Evolutionary conservation across 2,113 vertebrate genomes (phyloP).

Genomic region (Pachyramphus minor): DNA sequence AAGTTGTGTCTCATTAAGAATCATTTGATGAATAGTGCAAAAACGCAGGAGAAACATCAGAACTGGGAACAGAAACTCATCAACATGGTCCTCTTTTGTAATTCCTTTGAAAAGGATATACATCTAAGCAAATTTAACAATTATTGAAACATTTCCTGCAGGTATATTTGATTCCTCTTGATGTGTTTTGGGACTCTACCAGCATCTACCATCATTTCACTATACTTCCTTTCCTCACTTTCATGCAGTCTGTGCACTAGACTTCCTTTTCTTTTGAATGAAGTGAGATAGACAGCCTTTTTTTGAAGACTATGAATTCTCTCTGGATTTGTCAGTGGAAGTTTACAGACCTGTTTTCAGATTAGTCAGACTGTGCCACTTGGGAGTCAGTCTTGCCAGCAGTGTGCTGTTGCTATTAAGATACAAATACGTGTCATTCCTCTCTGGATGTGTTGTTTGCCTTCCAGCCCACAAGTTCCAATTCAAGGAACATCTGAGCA

Average conservation of each 20-base stretch:
- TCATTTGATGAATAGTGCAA: background rate
- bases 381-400: background rate
- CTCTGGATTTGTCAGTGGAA: background rate
- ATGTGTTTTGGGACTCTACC: background rate
- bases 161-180: background rate
- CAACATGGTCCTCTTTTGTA: background rate
- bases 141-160: background rate
- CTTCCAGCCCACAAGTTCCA: background rate
- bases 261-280: background rate
- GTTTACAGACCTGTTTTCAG: background rate
- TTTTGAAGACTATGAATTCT: background rate
- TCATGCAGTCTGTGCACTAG: background rate
- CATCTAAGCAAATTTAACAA: background rate
- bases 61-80: background rate
- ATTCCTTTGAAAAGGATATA: background rate
- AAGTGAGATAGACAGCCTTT: background rate
- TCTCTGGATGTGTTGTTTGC: background rate
- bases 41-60: background rate
- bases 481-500: background rate
- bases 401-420: background rate
- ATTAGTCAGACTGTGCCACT: background rate
- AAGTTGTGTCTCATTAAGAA: background rate
- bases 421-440: background rate
- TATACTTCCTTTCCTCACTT: background rate
- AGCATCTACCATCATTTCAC: background rate